These are phyloP conservation scores for Liasis olivaceus DNA, from an alignment of 2,797 vertebrate genomes.

Conservation along the genomic window DNA sequence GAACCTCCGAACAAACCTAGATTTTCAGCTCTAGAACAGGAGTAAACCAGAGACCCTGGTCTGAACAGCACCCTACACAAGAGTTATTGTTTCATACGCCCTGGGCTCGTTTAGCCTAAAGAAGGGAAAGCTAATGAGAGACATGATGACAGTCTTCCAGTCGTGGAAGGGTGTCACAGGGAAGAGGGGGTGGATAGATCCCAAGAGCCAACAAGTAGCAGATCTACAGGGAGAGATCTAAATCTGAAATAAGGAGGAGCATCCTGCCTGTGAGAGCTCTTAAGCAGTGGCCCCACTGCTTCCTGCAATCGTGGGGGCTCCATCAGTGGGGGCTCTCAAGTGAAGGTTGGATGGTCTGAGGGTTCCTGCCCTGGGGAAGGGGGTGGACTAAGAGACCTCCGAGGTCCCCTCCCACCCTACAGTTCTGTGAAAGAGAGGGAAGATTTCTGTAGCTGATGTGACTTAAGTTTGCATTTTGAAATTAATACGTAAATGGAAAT, in stretches of 20 bases:
- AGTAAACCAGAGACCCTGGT: neutral
- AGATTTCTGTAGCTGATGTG: neutral
- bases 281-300: neutral
- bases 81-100: neutral
- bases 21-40: neutral
- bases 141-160: neutral
- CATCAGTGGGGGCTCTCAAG: neutral
- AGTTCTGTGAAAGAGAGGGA: neutral
- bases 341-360: neutral
- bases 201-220: neutral
- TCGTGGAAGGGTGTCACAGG: neutral
- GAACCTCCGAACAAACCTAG: neutral
- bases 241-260: neutral
- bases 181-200: neutral
- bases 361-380: neutral
- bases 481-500: neutral
- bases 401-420: neutral
- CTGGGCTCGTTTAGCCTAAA: neutral
- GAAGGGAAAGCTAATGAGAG: neutral
- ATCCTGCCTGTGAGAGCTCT: neutral
- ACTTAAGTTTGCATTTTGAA: neutral
- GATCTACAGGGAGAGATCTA: neutral
- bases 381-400: neutral
- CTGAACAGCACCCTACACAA: neutral
- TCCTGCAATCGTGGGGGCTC: neutral